Evolutionary conservation across 2,888 invertebrate species (phyloP).

Genomic region (Mythimna loreyi): DNA sequence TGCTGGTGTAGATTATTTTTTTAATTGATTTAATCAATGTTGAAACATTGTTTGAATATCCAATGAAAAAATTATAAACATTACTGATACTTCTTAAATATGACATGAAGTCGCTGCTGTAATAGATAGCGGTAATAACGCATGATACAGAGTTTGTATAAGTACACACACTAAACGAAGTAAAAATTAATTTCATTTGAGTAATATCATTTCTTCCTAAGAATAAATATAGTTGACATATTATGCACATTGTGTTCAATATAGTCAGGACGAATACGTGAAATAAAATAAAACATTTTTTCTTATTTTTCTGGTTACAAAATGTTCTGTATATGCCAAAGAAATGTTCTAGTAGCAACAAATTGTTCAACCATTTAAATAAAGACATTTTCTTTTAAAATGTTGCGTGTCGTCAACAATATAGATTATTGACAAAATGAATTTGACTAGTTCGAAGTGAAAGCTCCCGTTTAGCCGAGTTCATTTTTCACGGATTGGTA

Average conservation of each 20-base stretch:
- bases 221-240: neutral
- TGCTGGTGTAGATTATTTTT: neutral
- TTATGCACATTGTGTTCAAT: neutral
- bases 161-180: neutral
- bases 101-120: constrained; percentile 4
- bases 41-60: neutral
- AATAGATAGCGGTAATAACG: neutral
- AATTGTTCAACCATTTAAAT: neutral
- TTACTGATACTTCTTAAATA: constrained; percentile 1
- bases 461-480: too few species aligned
- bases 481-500: too few species aligned
- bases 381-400: neutral
- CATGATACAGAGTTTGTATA: neutral
- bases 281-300: neutral
- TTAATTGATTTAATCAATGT: neutral
- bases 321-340: neutral
- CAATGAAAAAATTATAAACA: neutral
- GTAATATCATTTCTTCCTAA: too few species aligned
- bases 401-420: neutral
- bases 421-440: neutral
- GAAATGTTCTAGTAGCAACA: neutral
- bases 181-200: neutral
- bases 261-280: neutral
- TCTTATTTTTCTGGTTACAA: neutral
- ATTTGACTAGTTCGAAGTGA: too few species aligned